Evolutionary conservation across 1,140 invertebrate species (phyloP).

Genomic region (Popillia japonica): DNA sequence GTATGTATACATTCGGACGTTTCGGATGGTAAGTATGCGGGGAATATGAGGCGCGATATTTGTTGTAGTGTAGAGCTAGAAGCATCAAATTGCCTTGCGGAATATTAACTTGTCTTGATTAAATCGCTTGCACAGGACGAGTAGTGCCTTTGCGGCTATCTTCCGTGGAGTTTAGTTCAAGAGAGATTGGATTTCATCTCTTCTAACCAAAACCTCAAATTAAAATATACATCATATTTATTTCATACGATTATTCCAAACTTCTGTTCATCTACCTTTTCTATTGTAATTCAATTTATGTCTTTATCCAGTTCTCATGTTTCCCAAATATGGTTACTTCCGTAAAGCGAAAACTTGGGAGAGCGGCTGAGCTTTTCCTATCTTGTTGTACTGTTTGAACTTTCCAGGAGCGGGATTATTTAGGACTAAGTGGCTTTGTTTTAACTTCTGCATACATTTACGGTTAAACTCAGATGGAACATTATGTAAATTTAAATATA

Average conservation of each 20-base stretch:
- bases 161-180: too few species aligned
- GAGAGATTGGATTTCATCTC: too few species aligned
- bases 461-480: background rate
- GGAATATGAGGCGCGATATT: too few species aligned
- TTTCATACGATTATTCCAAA: background rate
- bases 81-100: too few species aligned
- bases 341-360: background rate
- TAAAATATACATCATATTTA: too few species aligned
- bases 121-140: too few species aligned
- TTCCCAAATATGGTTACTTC: background rate
- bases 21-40: too few species aligned
- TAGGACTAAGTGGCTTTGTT: slow-evolving; percentile 18
- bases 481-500: slow-evolving; percentile 20
- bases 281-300: slow-evolving; percentile 11
- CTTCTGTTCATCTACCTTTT: background rate
- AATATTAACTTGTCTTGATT: too few species aligned
- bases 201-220: too few species aligned
- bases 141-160: too few species aligned
- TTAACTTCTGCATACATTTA: slow-evolving; percentile 10
- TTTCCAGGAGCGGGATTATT: background rate
- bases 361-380: background rate
- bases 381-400: slow-evolving; percentile 4
- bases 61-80: too few species aligned
- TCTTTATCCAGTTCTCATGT: background rate
- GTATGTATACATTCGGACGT: too few species aligned